phyloP scores from a whole-genome alignment of 2,113 vertebrate species.

The Macrotus californicus region DNA sequence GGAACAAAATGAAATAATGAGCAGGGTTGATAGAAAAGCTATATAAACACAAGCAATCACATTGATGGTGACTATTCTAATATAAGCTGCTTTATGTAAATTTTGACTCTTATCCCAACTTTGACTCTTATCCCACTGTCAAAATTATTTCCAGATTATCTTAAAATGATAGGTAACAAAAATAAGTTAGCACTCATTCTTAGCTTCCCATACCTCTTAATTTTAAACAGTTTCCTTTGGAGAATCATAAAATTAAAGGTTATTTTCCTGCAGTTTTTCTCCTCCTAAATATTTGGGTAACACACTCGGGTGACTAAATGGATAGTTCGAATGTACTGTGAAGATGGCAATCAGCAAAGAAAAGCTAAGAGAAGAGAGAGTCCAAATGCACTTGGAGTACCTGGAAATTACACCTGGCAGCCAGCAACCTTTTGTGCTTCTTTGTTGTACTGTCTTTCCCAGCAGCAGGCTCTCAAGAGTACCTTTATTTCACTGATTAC shows the following conservation, averaged over 20 bases:
- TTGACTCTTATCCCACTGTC: background rate
- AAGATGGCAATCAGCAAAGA: slow-evolving; percentile 50
- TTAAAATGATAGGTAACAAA: slow-evolving; percentile 35
- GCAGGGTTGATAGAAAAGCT: slow-evolving; percentile 13
- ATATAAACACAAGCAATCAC: background rate
- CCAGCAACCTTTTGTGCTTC: slow-evolving; percentile 70
- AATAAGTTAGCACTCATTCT: background rate
- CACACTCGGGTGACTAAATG: slow-evolving; percentile 48
- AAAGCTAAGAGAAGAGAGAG: slow-evolving; percentile 49
- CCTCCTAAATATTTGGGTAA: slow-evolving; percentile 69
- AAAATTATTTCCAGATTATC: slow-evolving; percentile 46
- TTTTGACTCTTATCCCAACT: slow-evolving; percentile 15
- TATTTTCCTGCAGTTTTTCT: slow-evolving; percentile 58
- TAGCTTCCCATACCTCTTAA: slow-evolving; percentile 40
- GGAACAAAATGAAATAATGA: background rate
- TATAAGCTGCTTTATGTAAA: slow-evolving; percentile 5
- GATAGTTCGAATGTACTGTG: background rate
- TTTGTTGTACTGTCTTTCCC: slow-evolving; percentile 84
- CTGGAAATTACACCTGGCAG: slow-evolving; percentile 78
- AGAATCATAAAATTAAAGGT: slow-evolving; percentile 56
- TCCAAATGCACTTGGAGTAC: slow-evolving; percentile 69
- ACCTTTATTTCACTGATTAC: slow-evolving; percentile 86
- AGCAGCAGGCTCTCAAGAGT: slow-evolving; percentile 74
- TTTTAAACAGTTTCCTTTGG: slow-evolving; percentile 45
- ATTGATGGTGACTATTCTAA: background rate